A percentile compares a stretch with the other conserved stretches of the same genome.
Evolutionary conservation across 1,140 invertebrate species (phyloP).

Genomic region (Tachypleus tridentatus): DNA sequence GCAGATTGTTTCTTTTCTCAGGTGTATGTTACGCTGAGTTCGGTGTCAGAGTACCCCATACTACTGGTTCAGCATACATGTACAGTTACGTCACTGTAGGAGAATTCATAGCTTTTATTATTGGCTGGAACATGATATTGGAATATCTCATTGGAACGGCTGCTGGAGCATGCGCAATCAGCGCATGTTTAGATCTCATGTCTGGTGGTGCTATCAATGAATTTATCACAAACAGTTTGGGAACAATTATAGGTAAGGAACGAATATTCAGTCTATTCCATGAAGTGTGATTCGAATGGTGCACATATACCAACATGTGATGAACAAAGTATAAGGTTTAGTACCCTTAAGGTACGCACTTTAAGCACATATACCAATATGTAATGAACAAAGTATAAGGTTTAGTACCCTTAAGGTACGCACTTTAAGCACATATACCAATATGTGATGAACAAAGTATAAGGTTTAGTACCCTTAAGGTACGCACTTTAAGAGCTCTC

Average conservation of each 20-base stretch:
- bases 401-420: too few relatives aligned
- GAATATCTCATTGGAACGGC: constrained; percentile 86
- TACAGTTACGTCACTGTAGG: constrained; percentile 42
- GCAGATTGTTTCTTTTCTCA: constrained; percentile 29
- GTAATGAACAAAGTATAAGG: too few relatives aligned
- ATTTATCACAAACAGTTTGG: constrained; percentile 50
- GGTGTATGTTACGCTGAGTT: constrained; percentile 95
- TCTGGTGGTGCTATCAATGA: constrained; percentile 57
- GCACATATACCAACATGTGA: too few relatives aligned
- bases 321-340: too few relatives aligned
- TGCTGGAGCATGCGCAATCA: constrained; percentile 80
- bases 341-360: too few relatives aligned
- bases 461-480: too few relatives aligned
- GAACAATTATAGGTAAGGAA: constrained; percentile 57
- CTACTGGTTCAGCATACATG: constrained; percentile 40
- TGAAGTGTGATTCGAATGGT: too few relatives aligned
- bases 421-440: too few relatives aligned
- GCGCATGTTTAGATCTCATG: constrained; percentile 76
- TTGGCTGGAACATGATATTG: constrained; percentile 45
- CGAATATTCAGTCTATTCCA: too few relatives aligned
- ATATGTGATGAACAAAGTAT: too few relatives aligned
- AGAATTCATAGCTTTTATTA: constrained; percentile 40
- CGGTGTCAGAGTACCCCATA: constrained; percentile 80
- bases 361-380: too few relatives aligned
- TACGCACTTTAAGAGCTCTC: too few relatives aligned